phyloP scores from a whole-genome alignment of 2,113 vertebrate genomes.

The Malurus elegans region DNA sequence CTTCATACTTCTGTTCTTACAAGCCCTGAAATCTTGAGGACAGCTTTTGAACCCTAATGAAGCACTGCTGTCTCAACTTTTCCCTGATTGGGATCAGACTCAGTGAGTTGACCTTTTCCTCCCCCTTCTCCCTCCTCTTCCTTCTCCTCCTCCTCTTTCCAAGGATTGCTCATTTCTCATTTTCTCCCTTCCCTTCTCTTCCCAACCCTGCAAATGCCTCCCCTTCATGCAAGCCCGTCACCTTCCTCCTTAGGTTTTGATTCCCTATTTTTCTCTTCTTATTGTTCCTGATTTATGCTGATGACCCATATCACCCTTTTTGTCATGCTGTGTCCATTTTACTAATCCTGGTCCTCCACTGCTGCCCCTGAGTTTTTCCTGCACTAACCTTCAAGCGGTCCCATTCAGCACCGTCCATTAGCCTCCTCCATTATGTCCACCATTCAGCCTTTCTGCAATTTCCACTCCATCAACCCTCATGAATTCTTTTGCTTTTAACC shows the following conservation, averaged over 20 bases:
- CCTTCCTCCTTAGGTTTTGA: not conserved
- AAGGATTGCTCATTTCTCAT: not conserved
- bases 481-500: not conserved
- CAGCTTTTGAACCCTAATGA: not conserved
- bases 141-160: not conserved
- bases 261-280: not conserved
- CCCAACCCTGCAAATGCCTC: not conserved
- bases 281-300: not conserved
- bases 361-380: not conserved
- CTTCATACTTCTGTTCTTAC: not conserved
- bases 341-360: not conserved
- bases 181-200: not conserved
- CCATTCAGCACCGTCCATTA: not conserved
- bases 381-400: not conserved
- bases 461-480: not conserved
- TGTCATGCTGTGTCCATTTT: not conserved
- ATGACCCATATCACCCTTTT: not conserved
- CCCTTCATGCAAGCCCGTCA: not conserved
- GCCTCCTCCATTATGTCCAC: not conserved
- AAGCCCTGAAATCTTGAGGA: not conserved
- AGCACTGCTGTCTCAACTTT: not conserved
- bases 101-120: not conserved
- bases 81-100: not conserved
- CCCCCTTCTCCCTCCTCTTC: not conserved
- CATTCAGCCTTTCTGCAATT: not conserved